phyloP scores from a whole-genome alignment of 2,888 invertebrate species.

The Hirtodrosophila trivittata region DNA sequence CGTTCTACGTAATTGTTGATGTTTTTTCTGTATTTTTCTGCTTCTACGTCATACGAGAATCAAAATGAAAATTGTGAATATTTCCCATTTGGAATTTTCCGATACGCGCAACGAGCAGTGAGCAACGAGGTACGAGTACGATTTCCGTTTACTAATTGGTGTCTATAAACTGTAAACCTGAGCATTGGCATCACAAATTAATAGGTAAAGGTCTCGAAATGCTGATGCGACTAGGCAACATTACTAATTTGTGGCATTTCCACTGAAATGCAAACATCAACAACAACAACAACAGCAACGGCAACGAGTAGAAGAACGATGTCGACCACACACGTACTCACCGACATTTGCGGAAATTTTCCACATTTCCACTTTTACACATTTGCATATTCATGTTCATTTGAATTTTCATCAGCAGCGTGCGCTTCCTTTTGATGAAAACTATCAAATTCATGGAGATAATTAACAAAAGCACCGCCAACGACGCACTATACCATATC shows the following conservation, averaged over 20 bases:
- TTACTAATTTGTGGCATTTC: constrained; percentile 58
- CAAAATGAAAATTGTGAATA: no score
- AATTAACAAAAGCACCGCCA: constrained; percentile 58
- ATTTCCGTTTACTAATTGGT: constrained; percentile 73
- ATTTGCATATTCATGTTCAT: constrained; percentile 74
- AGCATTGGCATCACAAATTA: constrained; percentile 53
- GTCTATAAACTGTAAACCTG: constrained; percentile 49
- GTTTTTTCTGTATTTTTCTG: no score
- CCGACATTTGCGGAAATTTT: constrained; percentile 27
- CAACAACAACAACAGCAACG: constrained; percentile 5
- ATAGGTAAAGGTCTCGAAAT: constrained; percentile 28
- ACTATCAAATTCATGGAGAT: constrained; percentile 75
- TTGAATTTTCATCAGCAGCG: constrained; percentile 56
- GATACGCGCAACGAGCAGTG: no score
- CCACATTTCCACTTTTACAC: constrained; percentile 49
- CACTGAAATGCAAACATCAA: constrained; percentile 49
- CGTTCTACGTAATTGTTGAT: background rate
- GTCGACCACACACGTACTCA: constrained; percentile 10
- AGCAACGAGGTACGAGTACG: no score
- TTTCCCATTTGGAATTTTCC: constrained; percentile 20
- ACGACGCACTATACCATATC: background rate
- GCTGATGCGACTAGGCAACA: constrained; percentile 41
- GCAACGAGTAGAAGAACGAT: background rate
- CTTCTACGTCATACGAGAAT: constrained; percentile 29
- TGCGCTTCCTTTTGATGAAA: constrained; percentile 60